Evolutionary conservation across 2,888 invertebrate genomes (phyloP).

Genomic region (Ophion ellenae): DNA sequence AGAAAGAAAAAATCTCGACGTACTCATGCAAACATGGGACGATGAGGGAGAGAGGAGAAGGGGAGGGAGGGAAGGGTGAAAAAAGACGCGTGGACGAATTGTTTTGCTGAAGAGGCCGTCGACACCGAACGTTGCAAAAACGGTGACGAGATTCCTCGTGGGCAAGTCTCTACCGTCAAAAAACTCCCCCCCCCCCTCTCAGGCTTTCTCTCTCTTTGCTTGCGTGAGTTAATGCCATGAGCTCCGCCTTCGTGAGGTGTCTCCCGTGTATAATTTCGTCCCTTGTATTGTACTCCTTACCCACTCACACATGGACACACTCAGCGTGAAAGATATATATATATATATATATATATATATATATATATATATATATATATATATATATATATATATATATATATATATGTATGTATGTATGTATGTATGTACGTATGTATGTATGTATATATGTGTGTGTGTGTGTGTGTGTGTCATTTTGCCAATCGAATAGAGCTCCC

Average conservation of each 20-base stretch:
- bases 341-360: not conserved
- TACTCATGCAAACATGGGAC: not conserved
- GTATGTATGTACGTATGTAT: no score
- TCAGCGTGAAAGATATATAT: not conserved
- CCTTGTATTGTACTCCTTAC: conserved; percentile 15
- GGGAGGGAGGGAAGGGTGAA: not conserved
- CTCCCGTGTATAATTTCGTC: conserved; percentile 30
- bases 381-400: no score
- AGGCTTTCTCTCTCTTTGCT: not conserved
- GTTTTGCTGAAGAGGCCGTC: conserved; percentile 62
- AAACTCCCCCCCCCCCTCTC: conserved; percentile 39
- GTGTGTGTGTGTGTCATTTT: not conserved
- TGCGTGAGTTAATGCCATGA: conserved; percentile 21
- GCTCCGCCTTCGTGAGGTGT: conserved; percentile 44
- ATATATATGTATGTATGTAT: not conserved
- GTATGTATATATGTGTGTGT: no score
- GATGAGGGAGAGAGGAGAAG: not conserved
- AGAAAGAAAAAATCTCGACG: not conserved
- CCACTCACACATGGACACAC: not conserved
- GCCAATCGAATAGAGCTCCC: conserved; percentile 3
- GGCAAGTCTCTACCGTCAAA: conserved; percentile 49
- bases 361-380: no score
- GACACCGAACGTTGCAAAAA: conserved; percentile 48
- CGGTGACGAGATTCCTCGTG: conserved; percentile 29
- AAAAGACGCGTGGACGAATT: conserved; percentile 41